Evolutionary conservation across 2,797 vertebrate species (phyloP).

Genomic region (Acanthiza pusilla): DNA sequence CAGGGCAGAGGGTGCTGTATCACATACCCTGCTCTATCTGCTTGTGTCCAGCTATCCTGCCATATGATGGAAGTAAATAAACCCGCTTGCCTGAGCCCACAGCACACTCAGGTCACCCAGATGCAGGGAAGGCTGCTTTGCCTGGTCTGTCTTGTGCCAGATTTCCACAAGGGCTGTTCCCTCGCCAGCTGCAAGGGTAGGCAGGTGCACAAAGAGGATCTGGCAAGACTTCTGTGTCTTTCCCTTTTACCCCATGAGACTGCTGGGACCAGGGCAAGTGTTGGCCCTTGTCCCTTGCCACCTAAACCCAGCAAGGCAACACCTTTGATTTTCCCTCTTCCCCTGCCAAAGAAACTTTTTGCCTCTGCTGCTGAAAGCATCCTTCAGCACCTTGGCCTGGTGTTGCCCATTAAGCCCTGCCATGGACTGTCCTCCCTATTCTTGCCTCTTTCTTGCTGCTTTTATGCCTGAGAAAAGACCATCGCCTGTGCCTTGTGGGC

Average conservation of each 20-base stretch:
- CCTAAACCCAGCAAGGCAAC: not conserved
- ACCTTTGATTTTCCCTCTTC: not conserved
- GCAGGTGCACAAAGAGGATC: not conserved
- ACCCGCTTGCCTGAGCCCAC: not conserved
- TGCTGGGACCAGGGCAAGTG: not conserved
- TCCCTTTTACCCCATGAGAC: not conserved
- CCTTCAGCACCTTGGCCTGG: not conserved
- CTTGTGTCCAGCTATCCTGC: not conserved
- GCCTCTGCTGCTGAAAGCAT: not conserved
- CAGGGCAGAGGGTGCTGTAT: not conserved
- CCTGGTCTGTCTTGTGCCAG: not conserved
- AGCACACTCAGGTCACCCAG: not conserved
- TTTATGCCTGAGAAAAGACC: not conserved
- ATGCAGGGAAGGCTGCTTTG: not conserved
- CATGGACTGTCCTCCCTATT: not conserved
- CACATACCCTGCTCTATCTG: not conserved
- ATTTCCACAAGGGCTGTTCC: not conserved
- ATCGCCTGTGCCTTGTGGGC: rapidly evolving
- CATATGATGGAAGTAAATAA: not conserved
- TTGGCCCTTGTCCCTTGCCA: not conserved
- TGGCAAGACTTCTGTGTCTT: not conserved
- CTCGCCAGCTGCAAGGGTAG: not conserved
- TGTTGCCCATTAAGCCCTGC: not conserved
- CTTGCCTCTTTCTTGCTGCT: not conserved
- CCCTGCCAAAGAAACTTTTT: not conserved